phyloP scores from a whole-genome alignment of 2,888 invertebrate genomes.

The Gasteruption jaculator region DNA sequence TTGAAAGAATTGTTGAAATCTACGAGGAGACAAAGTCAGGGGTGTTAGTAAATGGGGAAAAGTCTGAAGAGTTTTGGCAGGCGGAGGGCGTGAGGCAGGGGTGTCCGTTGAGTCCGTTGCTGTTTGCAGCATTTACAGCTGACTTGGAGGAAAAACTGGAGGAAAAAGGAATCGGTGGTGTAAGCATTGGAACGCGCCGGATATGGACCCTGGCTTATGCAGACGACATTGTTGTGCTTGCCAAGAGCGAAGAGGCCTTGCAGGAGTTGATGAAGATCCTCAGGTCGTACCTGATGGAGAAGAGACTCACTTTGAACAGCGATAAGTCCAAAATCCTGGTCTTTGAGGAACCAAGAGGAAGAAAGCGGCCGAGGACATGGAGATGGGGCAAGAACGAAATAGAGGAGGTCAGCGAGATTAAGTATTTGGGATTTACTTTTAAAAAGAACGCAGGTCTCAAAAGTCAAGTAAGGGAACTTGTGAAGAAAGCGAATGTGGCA shows the following conservation, averaged over 20 bases:
- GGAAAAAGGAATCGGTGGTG: conserved; percentile 14
- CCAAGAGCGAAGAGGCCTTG: conserved; percentile 14
- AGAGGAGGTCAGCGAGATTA: conserved; percentile 20
- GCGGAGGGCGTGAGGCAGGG: conserved; percentile 21
- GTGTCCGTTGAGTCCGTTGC: conserved; percentile 8
- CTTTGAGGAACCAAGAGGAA: conserved; percentile 17
- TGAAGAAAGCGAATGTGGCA: conserved; percentile 10
- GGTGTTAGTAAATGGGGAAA: conserved; percentile 8
- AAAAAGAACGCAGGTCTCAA: conserved; percentile 10
- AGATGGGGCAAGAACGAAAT: conserved; percentile 14
- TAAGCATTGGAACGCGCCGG: conserved; percentile 10
- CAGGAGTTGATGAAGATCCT: conserved; percentile 13
- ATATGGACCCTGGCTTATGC: conserved; percentile 18
- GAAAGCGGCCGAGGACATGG: conserved; percentile 9
- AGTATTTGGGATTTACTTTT: conserved; percentile 18
- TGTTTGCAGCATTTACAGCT: conserved; percentile 12
- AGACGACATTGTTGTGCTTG: conserved; percentile 19
- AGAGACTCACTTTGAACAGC: conserved; percentile 13
- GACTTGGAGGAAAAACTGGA: conserved; percentile 17
- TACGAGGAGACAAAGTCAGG: conserved; percentile 14
- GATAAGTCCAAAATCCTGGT: conserved; percentile 18
- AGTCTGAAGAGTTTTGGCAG: conserved; percentile 6
- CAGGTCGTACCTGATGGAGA: conserved; percentile 12
- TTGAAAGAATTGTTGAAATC: conserved; percentile 11
- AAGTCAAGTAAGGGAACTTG: conserved; percentile 9